Conservation (phyloP, 2,888 invertebrate genomes). For the Parnassius orleans region DNA sequence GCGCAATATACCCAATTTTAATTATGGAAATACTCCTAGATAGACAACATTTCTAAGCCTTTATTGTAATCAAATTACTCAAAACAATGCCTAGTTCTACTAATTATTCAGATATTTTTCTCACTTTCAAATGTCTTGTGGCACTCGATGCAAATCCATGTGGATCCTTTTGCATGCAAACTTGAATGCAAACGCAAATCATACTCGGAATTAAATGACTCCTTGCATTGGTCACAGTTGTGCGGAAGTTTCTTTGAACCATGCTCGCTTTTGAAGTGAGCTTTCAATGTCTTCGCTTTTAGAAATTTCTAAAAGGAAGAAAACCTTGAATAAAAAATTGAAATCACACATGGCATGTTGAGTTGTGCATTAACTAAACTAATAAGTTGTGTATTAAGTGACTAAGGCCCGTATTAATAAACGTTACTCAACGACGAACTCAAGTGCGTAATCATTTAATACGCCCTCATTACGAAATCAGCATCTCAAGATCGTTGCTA, state of each 20-base stretch:
- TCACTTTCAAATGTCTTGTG: constrained; percentile 72
- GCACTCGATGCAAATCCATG: constrained; percentile 70
- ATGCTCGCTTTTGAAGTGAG: constrained; percentile 47
- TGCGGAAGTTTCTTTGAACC: constrained; percentile 30
- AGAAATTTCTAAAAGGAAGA: constrained; percentile 49
- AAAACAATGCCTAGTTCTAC: not conserved
- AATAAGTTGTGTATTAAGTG: too few species aligned
- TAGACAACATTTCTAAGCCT: not conserved
- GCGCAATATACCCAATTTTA: too few species aligned
- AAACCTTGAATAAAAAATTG: constrained; percentile 4
- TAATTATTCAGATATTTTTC: constrained; percentile 31
- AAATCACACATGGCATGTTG: not conserved
- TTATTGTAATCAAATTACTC: not conserved
- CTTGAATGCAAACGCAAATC: constrained; percentile 74
- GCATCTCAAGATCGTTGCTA: too few species aligned
- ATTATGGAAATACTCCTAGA: not conserved
- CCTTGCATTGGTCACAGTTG: constrained; percentile 67
- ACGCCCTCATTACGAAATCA: too few species aligned
- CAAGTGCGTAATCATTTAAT: too few species aligned
- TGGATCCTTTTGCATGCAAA: constrained; percentile 57
- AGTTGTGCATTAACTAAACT: not conserved
- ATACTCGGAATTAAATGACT: constrained; percentile 64
- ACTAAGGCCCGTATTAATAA: too few species aligned
- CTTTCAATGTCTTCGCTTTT: constrained; percentile 42
- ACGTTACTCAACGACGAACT: too few species aligned